Base-by-base conservation (phyloP, 2,797 vertebrate genomes). In the Zalophus californianus region DNA sequence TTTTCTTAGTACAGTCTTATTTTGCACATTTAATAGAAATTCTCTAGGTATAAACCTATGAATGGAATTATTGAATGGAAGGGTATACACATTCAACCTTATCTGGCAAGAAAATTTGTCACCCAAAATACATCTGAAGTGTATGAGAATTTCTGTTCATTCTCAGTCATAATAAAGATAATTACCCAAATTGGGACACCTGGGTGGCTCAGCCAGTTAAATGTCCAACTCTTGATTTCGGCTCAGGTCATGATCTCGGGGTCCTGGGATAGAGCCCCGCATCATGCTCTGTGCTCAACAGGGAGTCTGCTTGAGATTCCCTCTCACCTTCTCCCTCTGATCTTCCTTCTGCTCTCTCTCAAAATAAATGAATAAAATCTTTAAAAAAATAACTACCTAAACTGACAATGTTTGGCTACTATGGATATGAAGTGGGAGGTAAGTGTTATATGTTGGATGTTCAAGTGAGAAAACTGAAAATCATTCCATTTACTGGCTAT, bases 381-480 rank as follows among this genome's bases (percentile, higher is more conserved):
- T 29, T 0, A 56, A 56, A 56, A 56, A 62, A 62, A 14, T 73
- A 44, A 75, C 2, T 29, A 29, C 7, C 72, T 68, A 88, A 75
- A 87, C 38, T 75, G 35, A 88, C 79, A 62, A 87, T 32, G 5
- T 84, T 87, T 87, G 4, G 6, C 29, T 8, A 87, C 35, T 29
- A 12, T 23, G 15, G 23, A 77, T 44, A n/a, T 78, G 14, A 86
- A 93, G 64, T 68, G 1, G 2, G 48, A 18, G 20, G 79, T 54
- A 16, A 73, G 1, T 35, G 13, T 84, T 56, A 32, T 72, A 35
- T 68, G 44, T 7, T 56, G 20, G 7, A 16, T 6, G 89, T 62
- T 96, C 62, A 90, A 21, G 56, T 41, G 7, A 95, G 38, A 80
- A 97, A 64, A 79, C 20, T 50, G 21, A 87, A 73, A 32, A 84